phyloP scores from a whole-genome alignment of 2,888 invertebrate species.

The Stratiomys singularior region DNA sequence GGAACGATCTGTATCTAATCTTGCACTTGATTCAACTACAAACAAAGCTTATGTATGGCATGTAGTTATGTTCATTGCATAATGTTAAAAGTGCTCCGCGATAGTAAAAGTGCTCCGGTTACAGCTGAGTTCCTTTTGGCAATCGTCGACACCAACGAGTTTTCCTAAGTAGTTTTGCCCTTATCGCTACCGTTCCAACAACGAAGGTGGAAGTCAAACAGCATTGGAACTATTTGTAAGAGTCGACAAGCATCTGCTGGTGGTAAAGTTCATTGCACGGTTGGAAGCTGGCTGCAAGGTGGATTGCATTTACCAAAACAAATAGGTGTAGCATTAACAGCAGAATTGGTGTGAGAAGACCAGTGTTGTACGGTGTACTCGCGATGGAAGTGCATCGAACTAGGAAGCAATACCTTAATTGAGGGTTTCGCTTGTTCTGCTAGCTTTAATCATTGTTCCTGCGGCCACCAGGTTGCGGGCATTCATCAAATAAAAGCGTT shows the following conservation, averaged over 20 bases:
- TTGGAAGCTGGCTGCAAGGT: not conserved
- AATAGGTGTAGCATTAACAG: not conserved
- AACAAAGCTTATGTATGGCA: not conserved
- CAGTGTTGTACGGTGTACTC: not conserved
- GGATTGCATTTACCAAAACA: slow-evolving; percentile 6
- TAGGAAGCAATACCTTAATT: not conserved
- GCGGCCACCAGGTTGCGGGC: too few species aligned
- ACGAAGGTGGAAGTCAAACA: too few species aligned
- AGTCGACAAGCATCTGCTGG: not conserved
- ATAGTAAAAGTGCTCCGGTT: slow-evolving; percentile 8
- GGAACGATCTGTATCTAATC: not conserved
- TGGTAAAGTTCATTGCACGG: not conserved
- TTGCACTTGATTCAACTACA: not conserved
- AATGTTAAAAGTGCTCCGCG: not conserved
- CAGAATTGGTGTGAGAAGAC: too few species aligned
- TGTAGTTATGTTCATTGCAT: not conserved
- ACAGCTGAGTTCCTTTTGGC: not conserved
- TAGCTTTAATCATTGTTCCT: too few species aligned
- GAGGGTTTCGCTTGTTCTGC: too few species aligned
- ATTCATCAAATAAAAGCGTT: too few species aligned
- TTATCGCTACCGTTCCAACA: too few species aligned
- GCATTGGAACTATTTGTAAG: not conserved
- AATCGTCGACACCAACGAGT: not conserved
- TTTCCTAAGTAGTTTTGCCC: not conserved
- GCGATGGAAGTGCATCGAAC: not conserved